Evolutionary conservation across 2,797 vertebrate species (phyloP).

Genomic region (Ctenopoma kingsleyae): DNA sequence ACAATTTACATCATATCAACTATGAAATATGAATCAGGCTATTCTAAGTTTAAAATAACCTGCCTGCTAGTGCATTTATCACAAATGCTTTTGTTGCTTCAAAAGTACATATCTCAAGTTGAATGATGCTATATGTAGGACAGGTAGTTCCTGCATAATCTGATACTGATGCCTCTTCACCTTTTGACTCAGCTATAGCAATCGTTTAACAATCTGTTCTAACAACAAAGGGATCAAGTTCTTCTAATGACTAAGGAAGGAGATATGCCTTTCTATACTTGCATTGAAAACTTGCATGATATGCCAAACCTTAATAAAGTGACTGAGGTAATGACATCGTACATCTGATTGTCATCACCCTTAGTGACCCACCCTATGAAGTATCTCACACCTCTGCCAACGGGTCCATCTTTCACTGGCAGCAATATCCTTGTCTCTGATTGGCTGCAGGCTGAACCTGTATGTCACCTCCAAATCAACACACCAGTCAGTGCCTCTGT

Average conservation of each 20-base stretch:
- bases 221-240: conserved; percentile 57
- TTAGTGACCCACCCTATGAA: conserved; percentile 64
- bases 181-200: conserved; percentile 60
- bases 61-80: conserved; percentile 93
- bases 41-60: conserved; percentile 91
- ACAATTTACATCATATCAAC: conserved; percentile 97
- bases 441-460: conserved; percentile 65
- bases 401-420: conserved; percentile 70
- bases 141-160: conserved; percentile 90
- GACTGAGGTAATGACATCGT: conserved; percentile 93
- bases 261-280: conserved; percentile 88
- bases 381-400: conserved; percentile 69
- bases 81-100: conserved; percentile 84
- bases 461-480: conserved; percentile 55
- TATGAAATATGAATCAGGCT: conserved; percentile 93
- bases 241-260: conserved; percentile 72
- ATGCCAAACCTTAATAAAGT: conserved; percentile 89
- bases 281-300: conserved; percentile 92
- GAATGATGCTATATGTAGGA: conserved; percentile 81
- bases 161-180: conserved; percentile 72
- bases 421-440: conserved; percentile 55
- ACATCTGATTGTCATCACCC: conserved; percentile 93
- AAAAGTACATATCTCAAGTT: conserved; percentile 90
- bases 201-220: conserved; percentile 51
- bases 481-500: conserved; percentile 52